Conservation (phyloP, 2,113 vertebrate species). For the Euleptes europaea region DNA sequence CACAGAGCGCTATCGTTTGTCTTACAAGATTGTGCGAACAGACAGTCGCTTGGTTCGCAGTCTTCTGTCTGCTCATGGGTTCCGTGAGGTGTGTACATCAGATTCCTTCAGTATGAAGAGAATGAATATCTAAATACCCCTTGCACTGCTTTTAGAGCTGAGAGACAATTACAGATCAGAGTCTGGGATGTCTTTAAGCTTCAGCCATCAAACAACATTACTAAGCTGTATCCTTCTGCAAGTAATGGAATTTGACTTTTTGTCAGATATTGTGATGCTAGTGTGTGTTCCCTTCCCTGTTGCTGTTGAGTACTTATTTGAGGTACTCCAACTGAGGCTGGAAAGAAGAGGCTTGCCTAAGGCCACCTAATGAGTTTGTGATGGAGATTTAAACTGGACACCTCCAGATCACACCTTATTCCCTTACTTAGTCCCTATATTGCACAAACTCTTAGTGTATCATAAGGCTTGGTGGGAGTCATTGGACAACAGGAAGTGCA, state of each 20-base stretch:
- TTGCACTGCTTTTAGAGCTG: neutral
- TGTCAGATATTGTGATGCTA: neutral
- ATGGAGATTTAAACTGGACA: too few species aligned
- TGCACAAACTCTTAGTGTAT: too few species aligned
- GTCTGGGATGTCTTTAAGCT: neutral
- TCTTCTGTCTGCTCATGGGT: constrained; percentile 91
- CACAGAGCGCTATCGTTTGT: constrained; percentile 88
- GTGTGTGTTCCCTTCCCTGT: neutral
- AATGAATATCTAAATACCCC: neutral
- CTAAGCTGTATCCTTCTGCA: neutral
- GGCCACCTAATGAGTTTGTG: too few species aligned
- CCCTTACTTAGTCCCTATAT: too few species aligned
- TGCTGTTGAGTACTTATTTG: neutral
- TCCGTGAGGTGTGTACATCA: constrained; percentile 85
- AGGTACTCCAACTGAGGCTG: neutral
- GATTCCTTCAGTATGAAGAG: neutral
- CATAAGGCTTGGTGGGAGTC: too few species aligned
- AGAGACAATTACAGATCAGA: neutral
- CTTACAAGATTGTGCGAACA: constrained; percentile 95
- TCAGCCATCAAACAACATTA: neutral
- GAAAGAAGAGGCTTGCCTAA: too few species aligned
- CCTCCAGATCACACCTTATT: too few species aligned
- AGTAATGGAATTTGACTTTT: neutral
- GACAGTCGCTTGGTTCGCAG: constrained; percentile 94
- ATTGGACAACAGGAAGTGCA: too few species aligned